Evolutionary conservation across 2,797 vertebrate genomes (phyloP), one percentile per base, ranked within the genome.

Genomic region (Anas capensis): DNA sequence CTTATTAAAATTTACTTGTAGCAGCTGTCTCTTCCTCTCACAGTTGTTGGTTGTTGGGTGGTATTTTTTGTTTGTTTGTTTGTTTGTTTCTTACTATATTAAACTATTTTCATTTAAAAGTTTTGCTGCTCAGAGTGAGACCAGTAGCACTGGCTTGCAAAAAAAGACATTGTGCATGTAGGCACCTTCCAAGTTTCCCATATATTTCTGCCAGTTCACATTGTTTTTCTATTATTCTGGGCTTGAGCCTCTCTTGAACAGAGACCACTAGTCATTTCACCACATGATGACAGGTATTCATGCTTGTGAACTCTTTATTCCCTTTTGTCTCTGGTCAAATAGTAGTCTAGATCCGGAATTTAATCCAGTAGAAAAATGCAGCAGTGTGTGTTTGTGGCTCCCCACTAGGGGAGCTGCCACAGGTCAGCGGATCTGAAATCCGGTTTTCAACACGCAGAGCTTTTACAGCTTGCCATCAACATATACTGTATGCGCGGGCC

Each of bases 211-310:
- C 70, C 89, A 94, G 80, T 90, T 97, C 66, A 26, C 87, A 70
- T 93, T 96, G 86, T 94, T 95, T 29, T 80, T 57, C 48, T 89
- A 1, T 92, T 95, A 33, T 68, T 94, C 78, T 94, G 92, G 85
- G 65, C 87, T 78, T 73, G 92, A 95, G 77, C 26, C 57, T 87
- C 29, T 61, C 82, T 94, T 66, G 57, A 81, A 8, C 65, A 82
- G 76, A 94, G 81, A 53, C 92, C 82, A 82, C 92, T 86, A 33
- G 82, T 91, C 68, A 56, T 94, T 92, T 95, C 78, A 70, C 84
- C 93, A 91, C 92, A 68, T 95, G 93, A 94, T 96, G 94, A 94
- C 93, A 97, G 93, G 94, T 97, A 94, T 87, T 96, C 81, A 71
- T 2, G 46, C 66, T 70, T 88, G 53, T 57, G 51, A 88, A 92